Base-by-base conservation (phyloP, 2,797 vertebrate species). In the Nannoperca australis region DNA sequence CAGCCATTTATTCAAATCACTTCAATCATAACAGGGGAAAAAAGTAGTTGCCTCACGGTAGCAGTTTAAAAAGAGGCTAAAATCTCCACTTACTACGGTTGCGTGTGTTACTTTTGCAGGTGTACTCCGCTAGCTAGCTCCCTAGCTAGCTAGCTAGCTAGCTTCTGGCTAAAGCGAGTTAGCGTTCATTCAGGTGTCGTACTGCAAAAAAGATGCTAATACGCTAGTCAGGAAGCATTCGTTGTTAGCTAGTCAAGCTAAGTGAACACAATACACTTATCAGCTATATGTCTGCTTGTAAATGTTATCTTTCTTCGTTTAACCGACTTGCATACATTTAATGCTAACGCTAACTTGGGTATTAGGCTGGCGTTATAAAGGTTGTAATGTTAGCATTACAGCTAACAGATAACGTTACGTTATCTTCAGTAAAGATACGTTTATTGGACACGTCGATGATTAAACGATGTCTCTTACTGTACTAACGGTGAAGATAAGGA, bases 101-200 rank as follows among this genome's bases (percentile, higher is more conserved):
- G 4, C 20, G 1, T 22, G 0, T 0, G 22, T 40, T 61, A 11
- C 14, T 17, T 59, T 45, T 42, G 32, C 47, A 54, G 42, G 12
- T 4, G 32, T n/a, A 60, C 12, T 27, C 18, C 6, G 34, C 34
- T 36, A 27, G 24, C 24, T 27, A 27, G 24, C 24, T 27, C 24
- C 24, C 24, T 27, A 10, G 36, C 36, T 36, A 7, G 60, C 32
- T 81, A 82, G 54, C 63, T 54, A 77, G 69, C 27, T 76, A 64
- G 67, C 75, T 38, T n/a, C 36, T 3, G 47, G 75, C 72, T 80
- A 64, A 69, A 1, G 64, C 74, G 82, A 63, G 44, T 42, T 47
- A 71, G 61, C 71, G 0, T 55, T 20, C 7, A 9, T 1, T 40
- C 17, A 2, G 9, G 2, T 53, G 45, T 1, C 44, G 15, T 5